Conservation (phyloP, 1,140 invertebrate genomes). For the Achatina immaculata region DNA sequence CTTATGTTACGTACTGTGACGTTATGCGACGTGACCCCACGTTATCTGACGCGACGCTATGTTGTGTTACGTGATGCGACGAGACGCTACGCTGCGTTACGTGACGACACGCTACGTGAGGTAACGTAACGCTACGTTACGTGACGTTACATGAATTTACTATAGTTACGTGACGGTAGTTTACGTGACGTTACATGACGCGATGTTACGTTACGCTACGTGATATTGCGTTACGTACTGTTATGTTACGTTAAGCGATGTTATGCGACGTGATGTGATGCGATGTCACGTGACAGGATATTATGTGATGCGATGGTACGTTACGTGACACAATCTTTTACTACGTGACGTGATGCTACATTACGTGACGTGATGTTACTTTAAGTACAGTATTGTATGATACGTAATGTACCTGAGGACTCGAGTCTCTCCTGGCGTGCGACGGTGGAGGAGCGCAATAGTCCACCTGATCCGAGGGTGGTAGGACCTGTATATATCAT, state of each 20-base stretch:
- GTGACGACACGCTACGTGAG: neutral
- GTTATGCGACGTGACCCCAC: neutral
- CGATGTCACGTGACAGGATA: neutral
- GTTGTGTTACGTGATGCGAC: neutral
- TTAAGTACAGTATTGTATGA: neutral
- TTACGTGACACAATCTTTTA: neutral
- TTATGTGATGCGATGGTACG: neutral
- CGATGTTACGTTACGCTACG: neutral
- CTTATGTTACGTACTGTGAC: neutral
- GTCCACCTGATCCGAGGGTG: neutral
- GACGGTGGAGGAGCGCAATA: neutral
- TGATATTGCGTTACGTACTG: neutral
- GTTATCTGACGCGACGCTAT: neutral
- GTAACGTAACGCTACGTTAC: neutral
- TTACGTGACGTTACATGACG: neutral
- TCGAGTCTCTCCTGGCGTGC: neutral
- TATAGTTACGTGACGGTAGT: neutral
- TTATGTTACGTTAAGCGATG: neutral
- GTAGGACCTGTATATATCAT: neutral
- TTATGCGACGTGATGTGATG: neutral
- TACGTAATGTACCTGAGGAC: neutral
- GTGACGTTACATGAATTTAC: neutral
- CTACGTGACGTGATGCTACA: neutral
- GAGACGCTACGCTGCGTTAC: neutral
- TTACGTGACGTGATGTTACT: neutral